phyloP scores from a whole-genome alignment of 2,113 vertebrate genomes.

The Microcebus ravelobensis region DNA sequence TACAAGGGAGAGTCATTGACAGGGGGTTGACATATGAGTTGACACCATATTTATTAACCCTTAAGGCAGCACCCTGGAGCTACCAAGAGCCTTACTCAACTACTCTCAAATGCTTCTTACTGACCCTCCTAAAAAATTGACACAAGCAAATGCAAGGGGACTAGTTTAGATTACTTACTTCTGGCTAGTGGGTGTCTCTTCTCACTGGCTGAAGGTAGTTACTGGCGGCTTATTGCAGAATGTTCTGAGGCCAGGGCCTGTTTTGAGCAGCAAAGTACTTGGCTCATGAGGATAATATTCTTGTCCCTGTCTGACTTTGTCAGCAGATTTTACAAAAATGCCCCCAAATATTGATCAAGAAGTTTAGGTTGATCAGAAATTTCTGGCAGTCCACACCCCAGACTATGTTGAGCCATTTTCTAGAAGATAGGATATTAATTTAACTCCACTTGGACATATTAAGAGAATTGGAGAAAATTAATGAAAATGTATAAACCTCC shows the following conservation, averaged over 20 bases:
- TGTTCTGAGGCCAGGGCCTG: not conserved
- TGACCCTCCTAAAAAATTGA: not conserved
- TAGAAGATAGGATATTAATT: not conserved
- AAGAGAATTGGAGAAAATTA: not conserved
- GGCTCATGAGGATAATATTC: not conserved
- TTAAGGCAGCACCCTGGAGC: not conserved
- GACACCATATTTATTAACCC: not conserved
- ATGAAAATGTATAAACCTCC: not conserved
- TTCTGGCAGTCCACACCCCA: not conserved
- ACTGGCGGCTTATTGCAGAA: not conserved
- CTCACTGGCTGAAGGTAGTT: not conserved
- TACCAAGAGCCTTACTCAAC: not conserved
- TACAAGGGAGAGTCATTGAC: not conserved
- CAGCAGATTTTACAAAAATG: constrained; percentile 42
- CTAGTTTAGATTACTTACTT: not conserved
- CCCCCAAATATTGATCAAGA: not conserved
- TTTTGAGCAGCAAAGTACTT: not conserved
- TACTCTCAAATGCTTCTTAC: not conserved
- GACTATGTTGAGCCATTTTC: not conserved
- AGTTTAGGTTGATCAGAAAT: not conserved
- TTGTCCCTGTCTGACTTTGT: constrained; percentile 22
- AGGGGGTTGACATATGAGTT: not conserved
- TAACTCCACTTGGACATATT: not conserved
- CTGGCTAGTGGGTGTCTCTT: not conserved
- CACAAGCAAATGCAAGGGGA: not conserved